Conservation (phyloP, 2,113 vertebrate genomes). For the Neoarius graeffei region DNA sequence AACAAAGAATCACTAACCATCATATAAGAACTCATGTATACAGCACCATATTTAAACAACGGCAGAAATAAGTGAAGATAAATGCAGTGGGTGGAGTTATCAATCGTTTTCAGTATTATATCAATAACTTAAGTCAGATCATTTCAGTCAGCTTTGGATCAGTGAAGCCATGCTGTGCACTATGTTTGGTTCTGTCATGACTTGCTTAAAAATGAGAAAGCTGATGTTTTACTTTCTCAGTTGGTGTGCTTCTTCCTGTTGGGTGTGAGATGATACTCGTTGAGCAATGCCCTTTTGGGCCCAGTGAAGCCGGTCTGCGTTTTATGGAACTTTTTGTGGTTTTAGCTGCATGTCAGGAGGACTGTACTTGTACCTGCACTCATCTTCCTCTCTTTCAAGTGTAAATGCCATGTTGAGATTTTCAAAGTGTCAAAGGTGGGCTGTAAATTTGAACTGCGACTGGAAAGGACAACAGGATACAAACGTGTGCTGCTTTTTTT, state of each 20-base stretch:
- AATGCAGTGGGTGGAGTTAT: not conserved
- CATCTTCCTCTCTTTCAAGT: conserved; percentile 28
- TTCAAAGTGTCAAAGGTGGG: not conserved
- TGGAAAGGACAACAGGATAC: conserved; percentile 39
- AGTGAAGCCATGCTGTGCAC: not conserved
- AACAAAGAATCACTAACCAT: not conserved
- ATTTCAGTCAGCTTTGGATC: not conserved
- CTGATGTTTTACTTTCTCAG: not conserved
- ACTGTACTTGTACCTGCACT: conserved; percentile 11
- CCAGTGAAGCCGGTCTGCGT: conserved; percentile 30
- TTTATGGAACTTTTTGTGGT: conserved; percentile 58
- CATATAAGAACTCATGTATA: not conserved
- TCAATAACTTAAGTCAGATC: too few species aligned
- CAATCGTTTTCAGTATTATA: not conserved
- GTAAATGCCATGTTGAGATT: conserved; percentile 10
- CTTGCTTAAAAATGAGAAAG: not conserved
- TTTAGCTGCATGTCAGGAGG: conserved; percentile 7
- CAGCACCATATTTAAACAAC: not conserved
- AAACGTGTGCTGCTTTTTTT: conserved; percentile 10
- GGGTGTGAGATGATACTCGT: conserved; percentile 13
- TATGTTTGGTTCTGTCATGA: not conserved
- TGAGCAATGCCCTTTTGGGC: conserved; percentile 47
- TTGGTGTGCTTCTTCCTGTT: not conserved
- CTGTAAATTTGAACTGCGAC: not conserved
- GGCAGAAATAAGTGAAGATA: not conserved